Evolutionary conservation across 2,888 invertebrate species (phyloP).

Genomic region (Polylopha cassiicola): DNA sequence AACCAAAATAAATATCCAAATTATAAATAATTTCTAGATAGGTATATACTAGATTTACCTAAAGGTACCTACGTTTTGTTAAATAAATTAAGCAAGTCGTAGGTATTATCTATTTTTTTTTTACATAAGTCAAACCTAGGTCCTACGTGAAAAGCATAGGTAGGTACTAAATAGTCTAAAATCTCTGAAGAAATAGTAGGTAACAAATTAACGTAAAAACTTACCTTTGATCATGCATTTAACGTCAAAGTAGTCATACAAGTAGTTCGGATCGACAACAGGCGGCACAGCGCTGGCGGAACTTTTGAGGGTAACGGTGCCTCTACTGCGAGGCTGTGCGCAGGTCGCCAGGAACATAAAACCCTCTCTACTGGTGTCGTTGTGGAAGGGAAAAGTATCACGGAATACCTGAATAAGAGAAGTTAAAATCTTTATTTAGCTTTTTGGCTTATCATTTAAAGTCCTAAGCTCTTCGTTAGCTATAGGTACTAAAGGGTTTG

Average conservation of each 20-base stretch:
- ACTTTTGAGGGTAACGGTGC: conserved; percentile 78
- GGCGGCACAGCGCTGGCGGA: conserved; percentile 80
- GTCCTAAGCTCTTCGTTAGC: too few relatives aligned
- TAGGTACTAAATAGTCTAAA: neutral
- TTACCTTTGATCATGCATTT: conserved; percentile 79
- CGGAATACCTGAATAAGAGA: conserved; percentile 76
- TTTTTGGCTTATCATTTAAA: too few relatives aligned
- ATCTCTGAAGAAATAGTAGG: neutral
- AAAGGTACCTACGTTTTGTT: too few relatives aligned
- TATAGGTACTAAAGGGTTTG: too few relatives aligned
- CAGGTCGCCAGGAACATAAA: conserved; percentile 82
- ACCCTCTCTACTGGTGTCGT: conserved; percentile 80
- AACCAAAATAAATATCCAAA: too few relatives aligned
- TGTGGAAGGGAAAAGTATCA: conserved; percentile 80
- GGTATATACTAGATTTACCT: too few relatives aligned
- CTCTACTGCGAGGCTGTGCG: conserved; percentile 83
- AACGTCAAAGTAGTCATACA: conserved; percentile 79
- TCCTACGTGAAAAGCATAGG: conserved; percentile 15
- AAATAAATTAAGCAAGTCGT: too few relatives aligned
- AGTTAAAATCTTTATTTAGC: too few relatives aligned
- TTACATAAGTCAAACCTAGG: too few relatives aligned
- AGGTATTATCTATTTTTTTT: too few relatives aligned
- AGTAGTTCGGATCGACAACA: conserved; percentile 85
- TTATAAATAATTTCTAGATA: too few relatives aligned
- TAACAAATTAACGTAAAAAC: neutral